Evolutionary conservation across 64 coral and sea anemone genomes (phyloP).

Genomic region (Hydrozoanthus tunicans): DNA sequence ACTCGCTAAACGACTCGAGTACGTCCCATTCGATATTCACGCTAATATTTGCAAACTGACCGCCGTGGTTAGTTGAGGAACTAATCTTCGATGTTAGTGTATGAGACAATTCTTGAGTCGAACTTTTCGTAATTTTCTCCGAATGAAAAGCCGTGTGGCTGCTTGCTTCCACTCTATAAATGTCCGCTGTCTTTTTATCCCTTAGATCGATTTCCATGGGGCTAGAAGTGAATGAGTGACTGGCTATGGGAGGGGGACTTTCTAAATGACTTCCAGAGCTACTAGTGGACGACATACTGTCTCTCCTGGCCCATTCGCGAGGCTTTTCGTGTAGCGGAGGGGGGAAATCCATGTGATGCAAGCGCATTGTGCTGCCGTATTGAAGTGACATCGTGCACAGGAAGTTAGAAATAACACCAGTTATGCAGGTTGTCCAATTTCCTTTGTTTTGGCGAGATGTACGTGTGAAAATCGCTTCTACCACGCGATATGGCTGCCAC

Average conservation of each 20-base stretch:
- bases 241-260: slow-evolving; percentile 11
- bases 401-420: background rate
- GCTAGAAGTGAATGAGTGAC: slow-evolving; percentile 8
- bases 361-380: slow-evolving; percentile 78
- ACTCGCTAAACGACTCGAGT: slow-evolving; percentile 95
- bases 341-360: slow-evolving; percentile 88
- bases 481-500: slow-evolving; percentile 43
- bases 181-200: slow-evolving; percentile 18
- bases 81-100: background rate
- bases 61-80: background rate
- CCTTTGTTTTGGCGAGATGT: slow-evolving; percentile 58
- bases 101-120: slow-evolving; percentile 18
- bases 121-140: slow-evolving; percentile 11
- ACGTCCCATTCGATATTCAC: slow-evolving; percentile 90
- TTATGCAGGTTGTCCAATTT: slow-evolving; percentile 17
- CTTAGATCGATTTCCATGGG: slow-evolving; percentile 37
- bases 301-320: slow-evolving; percentile 38
- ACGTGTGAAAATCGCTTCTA: slow-evolving; percentile 49
- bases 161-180: slow-evolving; percentile 7
- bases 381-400: slow-evolving; percentile 75
- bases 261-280: slow-evolving; percentile 41
- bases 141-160: slow-evolving; percentile 14
- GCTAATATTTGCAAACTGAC: slow-evolving; percentile 54
- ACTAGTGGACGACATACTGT: slow-evolving; percentile 24
- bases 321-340: slow-evolving; percentile 52